phyloP scores from a whole-genome alignment of 2,113 vertebrate species.

The Sialia sialis region DNA sequence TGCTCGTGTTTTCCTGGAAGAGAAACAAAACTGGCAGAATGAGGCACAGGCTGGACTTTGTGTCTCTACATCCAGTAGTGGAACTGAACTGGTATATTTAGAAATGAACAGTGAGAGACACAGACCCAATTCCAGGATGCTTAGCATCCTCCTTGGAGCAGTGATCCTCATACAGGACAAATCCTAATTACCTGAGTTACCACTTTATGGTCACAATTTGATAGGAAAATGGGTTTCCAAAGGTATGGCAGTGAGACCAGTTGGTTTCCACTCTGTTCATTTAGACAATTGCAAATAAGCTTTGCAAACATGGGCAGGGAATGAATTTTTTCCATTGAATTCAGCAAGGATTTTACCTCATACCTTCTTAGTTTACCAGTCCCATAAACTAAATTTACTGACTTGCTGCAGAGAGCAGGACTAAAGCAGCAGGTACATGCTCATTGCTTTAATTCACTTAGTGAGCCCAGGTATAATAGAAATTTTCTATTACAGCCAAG shows the following conservation, averaged over 20 bases:
- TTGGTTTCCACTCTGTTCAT: not conserved
- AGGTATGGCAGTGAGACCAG: not conserved
- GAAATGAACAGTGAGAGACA: not conserved
- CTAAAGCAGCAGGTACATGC: not conserved
- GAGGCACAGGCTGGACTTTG: slow-evolving; percentile 37
- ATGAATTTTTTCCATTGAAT: not conserved
- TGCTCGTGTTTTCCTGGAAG: slow-evolving; percentile 28
- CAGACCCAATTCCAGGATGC: not conserved
- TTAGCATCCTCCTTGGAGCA: not conserved
- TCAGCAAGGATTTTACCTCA: not conserved
- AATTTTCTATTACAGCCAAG: not conserved
- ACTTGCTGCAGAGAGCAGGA: not conserved
- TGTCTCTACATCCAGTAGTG: not conserved
- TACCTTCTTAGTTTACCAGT: not conserved
- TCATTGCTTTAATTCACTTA: not conserved
- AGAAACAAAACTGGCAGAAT: slow-evolving; percentile 21
- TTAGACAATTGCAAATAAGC: not conserved
- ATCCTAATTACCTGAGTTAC: not conserved
- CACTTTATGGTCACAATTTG: not conserved
- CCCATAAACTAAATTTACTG: not conserved
- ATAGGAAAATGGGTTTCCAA: not conserved
- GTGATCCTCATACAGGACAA: not conserved
- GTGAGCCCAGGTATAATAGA: not conserved
- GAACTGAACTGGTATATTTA: not conserved
- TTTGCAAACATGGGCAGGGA: not conserved